Evolutionary conservation across 2,888 invertebrate species (phyloP).

Genomic region (Rotaria sp.): DNA sequence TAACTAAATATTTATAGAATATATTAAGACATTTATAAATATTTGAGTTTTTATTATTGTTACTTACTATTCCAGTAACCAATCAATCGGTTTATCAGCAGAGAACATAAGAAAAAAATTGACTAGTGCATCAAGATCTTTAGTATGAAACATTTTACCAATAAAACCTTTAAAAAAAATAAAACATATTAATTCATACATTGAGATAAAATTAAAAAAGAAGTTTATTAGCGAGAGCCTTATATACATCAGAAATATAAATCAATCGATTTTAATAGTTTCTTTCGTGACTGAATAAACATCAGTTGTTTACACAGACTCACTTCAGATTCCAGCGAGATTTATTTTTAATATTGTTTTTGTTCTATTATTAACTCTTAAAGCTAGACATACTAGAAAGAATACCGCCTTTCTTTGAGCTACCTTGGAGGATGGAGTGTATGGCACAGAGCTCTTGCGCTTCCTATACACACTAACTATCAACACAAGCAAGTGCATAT

Average conservation of each 20-base stretch:
- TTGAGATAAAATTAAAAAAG: too few relatives aligned
- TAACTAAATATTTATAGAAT: conserved; percentile 9
- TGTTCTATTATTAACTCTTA: not conserved
- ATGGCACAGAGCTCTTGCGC: too few relatives aligned
- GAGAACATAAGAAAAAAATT: conserved; percentile 90
- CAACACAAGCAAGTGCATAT: too few relatives aligned
- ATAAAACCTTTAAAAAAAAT: conserved; percentile 43
- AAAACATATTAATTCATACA: not conserved
- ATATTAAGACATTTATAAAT: conserved; percentile 63
- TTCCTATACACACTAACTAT: too few relatives aligned
- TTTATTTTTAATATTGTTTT: not conserved
- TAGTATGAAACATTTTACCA: conserved; percentile 73
- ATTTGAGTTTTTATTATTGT: conserved; percentile 64
- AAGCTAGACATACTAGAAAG: too few relatives aligned
- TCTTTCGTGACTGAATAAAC: not conserved
- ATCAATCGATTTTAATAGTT: not conserved
- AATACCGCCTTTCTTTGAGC: too few relatives aligned
- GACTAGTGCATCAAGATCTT: conserved; percentile 74
- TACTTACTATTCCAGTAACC: conserved; percentile 80
- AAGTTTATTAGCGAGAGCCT: too few relatives aligned
- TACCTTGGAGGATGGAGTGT: too few relatives aligned
- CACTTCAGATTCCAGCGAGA: not conserved
- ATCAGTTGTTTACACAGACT: not conserved
- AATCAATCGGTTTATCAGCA: conserved; percentile 89
- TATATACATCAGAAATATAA: not conserved